Evolutionary conservation across 92 coral and sea anemone species (phyloP), one percentile per base, ranked within the genome.

Genomic region (Montipora capitata): DNA sequence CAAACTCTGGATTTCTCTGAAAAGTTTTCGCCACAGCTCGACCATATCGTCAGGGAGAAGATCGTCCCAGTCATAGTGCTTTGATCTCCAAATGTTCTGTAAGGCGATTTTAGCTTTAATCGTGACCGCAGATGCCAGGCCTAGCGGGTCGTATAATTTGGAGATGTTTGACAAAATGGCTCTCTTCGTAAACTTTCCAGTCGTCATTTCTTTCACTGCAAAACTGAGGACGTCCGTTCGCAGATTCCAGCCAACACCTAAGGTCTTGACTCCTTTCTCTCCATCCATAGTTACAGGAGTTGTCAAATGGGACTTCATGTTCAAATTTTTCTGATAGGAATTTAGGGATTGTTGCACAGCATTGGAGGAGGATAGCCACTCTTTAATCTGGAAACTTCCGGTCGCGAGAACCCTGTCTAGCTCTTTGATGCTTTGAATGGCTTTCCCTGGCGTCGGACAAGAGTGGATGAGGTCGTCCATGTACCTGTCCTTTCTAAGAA

Each of bases 311-410:
- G 56, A 40, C 54, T 42, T 73, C n/a, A 16, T 16, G 54, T 5
- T 35, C 40, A 14, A 14, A 2, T 51, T 51, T 43, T n/a, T 38
- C 2, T 39, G 43, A 62, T 14, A 17, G 17, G 68, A 17, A 13
- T 62, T 62, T 27, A 62, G 13, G 68, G 27, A 62, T 13, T 18
- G 39, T 66, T 66, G 43, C 41, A 35, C 20, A 63, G n/a, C 74
- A 80, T 10, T 45, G 18, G 16, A 80, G 35, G 52, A 48, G 10
- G 52, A 48, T 48, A 48, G 52, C 85, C 85, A 80, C 57, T 80
- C 90, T 40, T 84, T 90, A 4, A 85, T 44, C 45, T 78, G 81
- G 44, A 86, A 91, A 76, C 91, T 78, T 51, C 91, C 87, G 3
- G 82, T 82, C 58, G 76, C 85, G 18, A 92, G 81, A 16, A 79